Conservation (phyloP, 2,113 vertebrate species). For the Sapajus apella region DNA sequence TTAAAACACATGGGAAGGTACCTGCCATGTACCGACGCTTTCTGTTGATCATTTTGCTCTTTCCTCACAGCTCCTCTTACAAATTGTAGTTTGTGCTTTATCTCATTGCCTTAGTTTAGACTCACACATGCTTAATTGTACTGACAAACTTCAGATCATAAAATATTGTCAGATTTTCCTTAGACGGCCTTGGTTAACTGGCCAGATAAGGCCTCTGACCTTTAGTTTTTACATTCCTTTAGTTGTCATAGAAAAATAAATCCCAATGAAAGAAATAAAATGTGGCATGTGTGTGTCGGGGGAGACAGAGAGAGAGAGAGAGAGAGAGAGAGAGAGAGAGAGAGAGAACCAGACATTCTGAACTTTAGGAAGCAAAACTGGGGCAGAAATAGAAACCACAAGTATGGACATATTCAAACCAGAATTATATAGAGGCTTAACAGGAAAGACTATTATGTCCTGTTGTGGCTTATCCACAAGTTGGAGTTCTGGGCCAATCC, state of each 20-base stretch:
- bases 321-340: background rate
- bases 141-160: background rate
- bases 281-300: background rate
- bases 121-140: background rate
- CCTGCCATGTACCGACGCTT: background rate
- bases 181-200: background rate
- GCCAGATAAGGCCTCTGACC: background rate
- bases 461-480: slow-evolving; percentile 67
- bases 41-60: background rate
- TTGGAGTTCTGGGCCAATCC: slow-evolving; percentile 6
- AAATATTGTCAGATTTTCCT: background rate
- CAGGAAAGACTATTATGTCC: slow-evolving; percentile 67
- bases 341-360: background rate
- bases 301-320: background rate
- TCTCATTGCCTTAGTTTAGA: background rate
- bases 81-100: background rate
- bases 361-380: slow-evolving; percentile 68
- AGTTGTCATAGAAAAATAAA: background rate
- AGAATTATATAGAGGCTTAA: slow-evolving; percentile 70
- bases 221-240: background rate
- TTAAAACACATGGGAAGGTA: background rate
- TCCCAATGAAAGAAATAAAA: background rate
- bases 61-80: background rate
- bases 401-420: slow-evolving; percentile 63
- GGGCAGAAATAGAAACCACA: slow-evolving; percentile 74